Evolutionary conservation across 2,797 vertebrate species (phyloP).

Genomic region (Tenualosa thibaudeaui): DNA sequence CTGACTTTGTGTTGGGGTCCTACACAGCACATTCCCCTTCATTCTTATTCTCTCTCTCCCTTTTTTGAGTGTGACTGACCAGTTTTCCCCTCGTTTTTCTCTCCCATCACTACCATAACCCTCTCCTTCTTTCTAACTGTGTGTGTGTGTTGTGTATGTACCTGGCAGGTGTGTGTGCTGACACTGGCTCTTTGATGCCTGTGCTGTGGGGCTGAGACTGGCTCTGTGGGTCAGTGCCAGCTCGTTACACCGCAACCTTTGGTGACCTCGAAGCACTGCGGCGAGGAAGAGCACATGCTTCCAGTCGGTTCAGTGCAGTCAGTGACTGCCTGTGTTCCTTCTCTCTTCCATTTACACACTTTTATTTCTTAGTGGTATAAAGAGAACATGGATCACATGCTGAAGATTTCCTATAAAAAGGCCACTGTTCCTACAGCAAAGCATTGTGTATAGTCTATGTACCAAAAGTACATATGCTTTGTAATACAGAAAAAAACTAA

Average conservation of each 20-base stretch:
- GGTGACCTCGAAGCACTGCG: conserved; percentile 40
- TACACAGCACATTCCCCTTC: conserved; percentile 6
- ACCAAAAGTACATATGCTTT: neutral
- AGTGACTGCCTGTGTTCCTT: neutral
- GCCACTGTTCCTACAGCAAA: neutral
- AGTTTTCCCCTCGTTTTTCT: neutral
- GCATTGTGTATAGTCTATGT: neutral
- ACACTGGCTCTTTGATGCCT: conserved; percentile 38
- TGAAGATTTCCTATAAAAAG: neutral
- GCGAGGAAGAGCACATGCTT: conserved; percentile 32
- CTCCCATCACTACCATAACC: neutral
- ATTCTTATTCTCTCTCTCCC: neutral
- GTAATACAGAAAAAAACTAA: neutral
- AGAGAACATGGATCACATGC: neutral
- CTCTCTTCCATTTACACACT: neutral
- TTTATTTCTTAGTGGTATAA: neutral
- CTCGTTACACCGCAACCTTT: conserved; percentile 46
- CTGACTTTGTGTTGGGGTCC: neutral
- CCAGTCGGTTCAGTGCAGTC: conserved; percentile 30
- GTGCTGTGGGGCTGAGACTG: conserved; percentile 28
- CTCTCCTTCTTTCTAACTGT: neutral
- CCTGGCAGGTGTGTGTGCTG: conserved; percentile 34
- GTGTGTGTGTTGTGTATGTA: neutral
- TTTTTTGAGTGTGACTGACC: neutral
- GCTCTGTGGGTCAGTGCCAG: conserved; percentile 38